Evolutionary conservation across 2,113 vertebrate species (phyloP).

Genomic region (Scytalopus superciliaris): DNA sequence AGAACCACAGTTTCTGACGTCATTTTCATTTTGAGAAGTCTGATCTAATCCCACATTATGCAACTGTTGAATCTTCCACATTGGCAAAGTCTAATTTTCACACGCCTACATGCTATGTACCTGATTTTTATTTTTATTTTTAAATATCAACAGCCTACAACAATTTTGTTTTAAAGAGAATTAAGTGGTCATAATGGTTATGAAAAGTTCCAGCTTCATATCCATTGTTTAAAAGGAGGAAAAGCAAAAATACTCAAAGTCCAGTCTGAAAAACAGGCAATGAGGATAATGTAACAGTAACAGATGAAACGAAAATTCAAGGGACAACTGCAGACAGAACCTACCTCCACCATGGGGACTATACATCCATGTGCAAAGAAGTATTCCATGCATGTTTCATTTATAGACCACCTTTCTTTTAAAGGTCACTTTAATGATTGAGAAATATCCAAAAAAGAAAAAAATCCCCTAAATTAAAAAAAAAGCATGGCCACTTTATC

Average conservation of each 20-base stretch:
- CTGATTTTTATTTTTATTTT: constrained; percentile 57
- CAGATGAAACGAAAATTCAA: not conserved
- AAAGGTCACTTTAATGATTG: not conserved
- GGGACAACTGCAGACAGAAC: not conserved
- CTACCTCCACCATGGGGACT: not conserved
- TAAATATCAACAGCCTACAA: not conserved
- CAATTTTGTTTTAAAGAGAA: not conserved
- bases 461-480: not conserved
- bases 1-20: constrained; percentile 15
- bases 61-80: constrained; percentile 27
- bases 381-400: not conserved
- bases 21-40: constrained; percentile 29
- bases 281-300: not conserved
- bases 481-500: not conserved
- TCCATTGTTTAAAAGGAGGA: not conserved
- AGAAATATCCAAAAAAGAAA: not conserved
- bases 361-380: not conserved
- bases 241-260: not conserved
- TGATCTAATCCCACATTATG: constrained; percentile 41
- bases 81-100: constrained; percentile 44
- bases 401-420: not conserved
- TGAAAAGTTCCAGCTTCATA: not conserved
- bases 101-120: constrained; percentile 49
- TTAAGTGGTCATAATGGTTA: not conserved
- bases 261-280: not conserved